Percentiles rank a stretch among this genome's conserved stretches.
These are phyloP conservation scores for Paraplagusia blochii DNA, from an alignment of 2,113 vertebrate genomes.

Conservation along the genomic window DNA sequence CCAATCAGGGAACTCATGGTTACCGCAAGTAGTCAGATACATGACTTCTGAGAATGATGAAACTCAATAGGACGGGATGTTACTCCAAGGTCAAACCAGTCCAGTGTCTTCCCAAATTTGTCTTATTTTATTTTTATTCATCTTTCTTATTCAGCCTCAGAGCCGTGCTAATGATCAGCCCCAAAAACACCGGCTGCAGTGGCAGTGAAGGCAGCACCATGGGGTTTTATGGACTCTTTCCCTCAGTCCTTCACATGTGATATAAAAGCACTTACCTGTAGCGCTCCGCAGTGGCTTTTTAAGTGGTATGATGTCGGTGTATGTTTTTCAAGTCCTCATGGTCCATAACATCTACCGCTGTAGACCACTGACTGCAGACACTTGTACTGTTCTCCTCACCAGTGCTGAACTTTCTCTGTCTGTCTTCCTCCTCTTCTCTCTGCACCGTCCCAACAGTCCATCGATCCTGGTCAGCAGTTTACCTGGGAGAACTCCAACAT, in stretches of 20 bases:
- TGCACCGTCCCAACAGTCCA: constrained; percentile 76
- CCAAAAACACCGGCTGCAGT: constrained; percentile 10
- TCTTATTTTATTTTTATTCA: not conserved
- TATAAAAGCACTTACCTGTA: constrained; percentile 14
- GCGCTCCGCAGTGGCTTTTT: constrained; percentile 16
- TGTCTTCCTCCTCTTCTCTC: constrained; percentile 7
- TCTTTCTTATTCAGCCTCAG: constrained; percentile 9
- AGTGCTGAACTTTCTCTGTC: constrained; percentile 14
- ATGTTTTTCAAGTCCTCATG: constrained; percentile 29
- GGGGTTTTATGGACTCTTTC: not conserved
- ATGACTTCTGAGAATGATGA: constrained; percentile 32
- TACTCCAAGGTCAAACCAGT: constrained; percentile 17
- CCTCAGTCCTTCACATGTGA: not conserved
- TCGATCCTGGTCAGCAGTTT: constrained; percentile 95
- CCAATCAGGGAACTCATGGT: constrained; percentile 12
- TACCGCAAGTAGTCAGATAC: constrained; percentile 17
- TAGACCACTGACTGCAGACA: constrained; percentile 22
- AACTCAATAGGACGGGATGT: constrained; percentile 27
- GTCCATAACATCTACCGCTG: not conserved
- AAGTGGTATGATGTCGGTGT: constrained; percentile 5
- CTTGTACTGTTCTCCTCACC: not conserved
- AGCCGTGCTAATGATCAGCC: constrained; percentile 16
- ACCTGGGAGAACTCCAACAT: constrained; percentile 98
- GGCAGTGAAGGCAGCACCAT: constrained; percentile 2
- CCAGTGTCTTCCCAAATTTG: not conserved